Base-by-base conservation (phyloP, 2,888 invertebrate species). In the Baccha elongata region DNA sequence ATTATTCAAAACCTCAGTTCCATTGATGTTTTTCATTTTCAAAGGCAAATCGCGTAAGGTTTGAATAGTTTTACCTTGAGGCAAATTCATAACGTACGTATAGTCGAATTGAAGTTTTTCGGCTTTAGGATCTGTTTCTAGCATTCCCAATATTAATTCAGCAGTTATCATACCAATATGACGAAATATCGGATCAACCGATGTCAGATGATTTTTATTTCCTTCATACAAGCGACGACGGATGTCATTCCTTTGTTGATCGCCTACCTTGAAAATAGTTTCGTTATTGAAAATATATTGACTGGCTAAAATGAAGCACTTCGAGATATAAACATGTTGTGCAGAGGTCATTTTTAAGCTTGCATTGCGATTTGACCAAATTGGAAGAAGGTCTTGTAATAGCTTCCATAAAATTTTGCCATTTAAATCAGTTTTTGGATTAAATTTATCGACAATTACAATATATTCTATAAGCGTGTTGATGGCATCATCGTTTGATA, bases 121-220 rank as follows among this genome's bases (percentile, higher is more conserved):
- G 2, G 92, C 91, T 37, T 91, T 90, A 1, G 91, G 90, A 8
- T 87, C 90, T 2, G 87, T 89, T 1, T 89, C 91, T 85, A 90
- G 90, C 76, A 88, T 91, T 85, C 93, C 93, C 3, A 94, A 89
- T 3, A 94, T 87, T 2, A 94, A 90, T 87, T 96, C 96, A 0
- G 94, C 93, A 0, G 94, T 93, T 23, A 94, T 93, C 95, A 96
- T 96, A 0, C 96, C 96, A 5, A 95, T 91, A 32, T 92, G 92
- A 75, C 95, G 90, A 11, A 95, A 91, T 44, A 93, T 91, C 26
- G 91, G 90, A 26, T 93, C 91, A 0, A 94, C 89, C 0, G 93
- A 93, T 86, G 95, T 94, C 62, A 97, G 90, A 90, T 96, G 95
- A 75, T 92, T 91, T 0, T 94, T 92, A 86, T 96, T 92, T 0